phyloP scores from a whole-genome alignment of 2,888 invertebrate genomes.

The Muscina levida region DNA sequence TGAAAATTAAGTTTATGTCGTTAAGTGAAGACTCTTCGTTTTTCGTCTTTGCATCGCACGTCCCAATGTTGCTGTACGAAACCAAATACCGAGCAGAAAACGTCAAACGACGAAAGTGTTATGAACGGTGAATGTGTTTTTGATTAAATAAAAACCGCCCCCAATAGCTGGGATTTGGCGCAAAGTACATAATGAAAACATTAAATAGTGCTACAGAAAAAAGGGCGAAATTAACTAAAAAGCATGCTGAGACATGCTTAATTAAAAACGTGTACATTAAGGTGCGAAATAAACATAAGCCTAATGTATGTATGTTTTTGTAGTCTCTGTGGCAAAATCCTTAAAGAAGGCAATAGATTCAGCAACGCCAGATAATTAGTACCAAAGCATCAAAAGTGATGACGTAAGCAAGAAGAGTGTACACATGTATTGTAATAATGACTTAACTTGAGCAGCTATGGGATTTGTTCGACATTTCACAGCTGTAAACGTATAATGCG shows the following conservation, averaged over 20 bases:
- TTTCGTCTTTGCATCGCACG: constrained; percentile 2
- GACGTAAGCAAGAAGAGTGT: too few species aligned
- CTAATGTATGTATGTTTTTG: not conserved
- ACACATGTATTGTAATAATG: too few species aligned
- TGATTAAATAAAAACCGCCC: constrained; percentile 24
- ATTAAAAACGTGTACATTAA: not conserved
- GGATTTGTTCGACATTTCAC: too few species aligned
- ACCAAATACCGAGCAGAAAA: not conserved
- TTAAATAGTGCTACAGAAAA: constrained; percentile 28
- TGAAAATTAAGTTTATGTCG: constrained; percentile 59
- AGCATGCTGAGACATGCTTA: constrained; percentile 23
- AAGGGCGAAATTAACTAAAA: not conserved
- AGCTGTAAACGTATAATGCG: too few species aligned
- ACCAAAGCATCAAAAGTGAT: too few species aligned
- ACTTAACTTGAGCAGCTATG: too few species aligned
- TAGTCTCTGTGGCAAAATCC: not conserved
- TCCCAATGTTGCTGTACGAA: too few species aligned
- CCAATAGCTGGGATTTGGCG: not conserved
- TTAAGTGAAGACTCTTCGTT: constrained; percentile 23
- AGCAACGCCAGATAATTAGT: too few species aligned
- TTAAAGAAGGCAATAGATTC: not conserved
- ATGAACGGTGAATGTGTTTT: not conserved
- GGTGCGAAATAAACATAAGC: not conserved
- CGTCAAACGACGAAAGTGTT: constrained; percentile 12
- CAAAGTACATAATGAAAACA: constrained; percentile 6